Base-by-base conservation (phyloP, 2,888 invertebrate genomes). In the Theretra japonica region DNA sequence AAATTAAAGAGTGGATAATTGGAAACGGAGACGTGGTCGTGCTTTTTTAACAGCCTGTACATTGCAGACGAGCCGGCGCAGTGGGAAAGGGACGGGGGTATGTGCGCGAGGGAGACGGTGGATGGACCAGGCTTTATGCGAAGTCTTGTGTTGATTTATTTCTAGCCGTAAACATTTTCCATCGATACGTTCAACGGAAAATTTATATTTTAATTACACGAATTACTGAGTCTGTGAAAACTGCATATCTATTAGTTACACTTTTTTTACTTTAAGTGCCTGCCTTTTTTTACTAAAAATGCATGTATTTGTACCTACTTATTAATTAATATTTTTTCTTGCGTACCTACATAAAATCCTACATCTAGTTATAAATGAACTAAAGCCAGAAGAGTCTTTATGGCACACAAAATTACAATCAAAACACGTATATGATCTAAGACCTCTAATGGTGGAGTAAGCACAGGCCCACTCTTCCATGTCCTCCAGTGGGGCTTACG, bases 41-140 rank as follows among this genome's bases (percentile, higher is more conserved):
- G 68, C 58, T 60, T 71, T 74, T 72, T 70, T 71, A 72, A 76
- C 76, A 75, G 73, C 76, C 70, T 73, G 76, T 76, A 75, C 82
- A 74, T 77, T 77, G 86, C 87, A 91, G 92, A 92, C 92, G 88
- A 78, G 78, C 75, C 86, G 91, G 91, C 91, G 90, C 89, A 88
- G 85, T 77, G 76, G 76, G 85, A 90, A 68, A 70, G 83, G 78
- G 88, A 88, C 57, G 73, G 72, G 69, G 25, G 15, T 58, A 74
- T 73, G 6, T 6, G 75, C 60, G 21, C 78, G 79, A 87, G 65
- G 56, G 82, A 77, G 83, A 86, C 23, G 17, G 60, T 25, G 17
- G 57, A 73, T 69, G 68, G 25, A 60, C 41, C 53, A 57, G 50
- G 21, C 48, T 68, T 71, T 59, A 69, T 65, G 65, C 48, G 65